Evolutionary conservation across 2,113 vertebrate genomes (phyloP), one percentile per base, ranked within the genome.

Genomic region (Atlantisia rogersi): DNA sequence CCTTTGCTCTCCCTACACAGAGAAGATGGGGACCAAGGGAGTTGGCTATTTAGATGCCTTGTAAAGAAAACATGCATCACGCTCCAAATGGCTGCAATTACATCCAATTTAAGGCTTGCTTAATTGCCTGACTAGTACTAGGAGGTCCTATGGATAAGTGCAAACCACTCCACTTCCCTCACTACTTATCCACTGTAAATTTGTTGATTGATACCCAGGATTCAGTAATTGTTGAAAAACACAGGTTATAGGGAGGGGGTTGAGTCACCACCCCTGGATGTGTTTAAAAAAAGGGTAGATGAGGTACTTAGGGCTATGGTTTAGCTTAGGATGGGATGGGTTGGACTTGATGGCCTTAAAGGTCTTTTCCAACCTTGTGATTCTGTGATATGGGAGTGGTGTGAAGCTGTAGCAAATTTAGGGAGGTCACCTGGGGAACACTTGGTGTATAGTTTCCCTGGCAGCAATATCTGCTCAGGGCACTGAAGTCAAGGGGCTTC

Each of bases 51-150:
- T 37, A 67, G 28, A 40, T 7, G 26, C 53, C 91, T 86, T 48
- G 18, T 93, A 53, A 39, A 71, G 64, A 59, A 78, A 82, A 50
- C 15, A 48, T 0, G 0, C 32, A 69, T 53, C 75, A 35, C 59
- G 93, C 79, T 94, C 71, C 82, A 67, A 92, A 83, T 44, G n/a
- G 24, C 79, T 31, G 39, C 89, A 92, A 75, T 89, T 78, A 32
- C n/a, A 40, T 13, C 69, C 12, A 18, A 60, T 82, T 95, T 85
- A 89, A 91, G 81, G 58, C 84, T 69, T 40, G 11, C 79, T 95
- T 95, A 84, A 86, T 79, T 86, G 44, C 53, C 91, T 0, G 0
- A 63, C 42, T 40, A 55, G 24, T 73, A 52, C 67, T 79, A 78
- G 53, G 39, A 91, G 18, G 5, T 32, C 55, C 63, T 55, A 5